phyloP scores from a whole-genome alignment of 2,113 vertebrate species.

The Gadus macrocephalus region DNA sequence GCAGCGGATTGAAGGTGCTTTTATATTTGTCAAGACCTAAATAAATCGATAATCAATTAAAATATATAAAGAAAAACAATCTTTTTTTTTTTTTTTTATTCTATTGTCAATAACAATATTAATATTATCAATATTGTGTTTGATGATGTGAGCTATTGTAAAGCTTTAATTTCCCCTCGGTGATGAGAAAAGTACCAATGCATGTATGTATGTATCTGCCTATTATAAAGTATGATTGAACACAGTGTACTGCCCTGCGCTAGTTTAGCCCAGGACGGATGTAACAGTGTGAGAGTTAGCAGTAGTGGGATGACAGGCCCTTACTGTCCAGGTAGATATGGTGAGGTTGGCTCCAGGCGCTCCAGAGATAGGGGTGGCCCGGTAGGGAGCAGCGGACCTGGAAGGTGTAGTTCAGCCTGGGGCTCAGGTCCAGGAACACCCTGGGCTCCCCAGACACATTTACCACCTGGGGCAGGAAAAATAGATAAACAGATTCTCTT shows the following conservation, averaged over 20 bases:
- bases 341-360: constrained; percentile 79
- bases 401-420: constrained; percentile 64
- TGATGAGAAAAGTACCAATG: no score
- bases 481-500: constrained; percentile 1
- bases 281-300: no score
- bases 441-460: constrained; percentile 44
- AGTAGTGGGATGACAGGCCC: constrained; percentile 11
- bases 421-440: constrained; percentile 61
- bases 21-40: neutral
- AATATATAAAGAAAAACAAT: neutral
- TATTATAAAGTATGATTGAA: no score
- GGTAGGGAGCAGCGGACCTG: constrained; percentile 73
- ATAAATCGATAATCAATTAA: neutral
- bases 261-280: no score
- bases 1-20: neutral
- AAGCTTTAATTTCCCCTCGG: no score
- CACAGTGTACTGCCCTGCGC: no score
- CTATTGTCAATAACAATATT: no score
- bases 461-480: constrained; percentile 61
- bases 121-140: neutral
- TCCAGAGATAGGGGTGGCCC: constrained; percentile 74
- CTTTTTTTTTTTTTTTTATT: no score
- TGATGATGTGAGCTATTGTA: neutral
- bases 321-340: constrained; percentile 73
- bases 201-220: no score